Evolutionary conservation across 1,140 invertebrate genomes (phyloP), one percentile per base, ranked within the genome.

Genomic region (Popillia japonica): DNA sequence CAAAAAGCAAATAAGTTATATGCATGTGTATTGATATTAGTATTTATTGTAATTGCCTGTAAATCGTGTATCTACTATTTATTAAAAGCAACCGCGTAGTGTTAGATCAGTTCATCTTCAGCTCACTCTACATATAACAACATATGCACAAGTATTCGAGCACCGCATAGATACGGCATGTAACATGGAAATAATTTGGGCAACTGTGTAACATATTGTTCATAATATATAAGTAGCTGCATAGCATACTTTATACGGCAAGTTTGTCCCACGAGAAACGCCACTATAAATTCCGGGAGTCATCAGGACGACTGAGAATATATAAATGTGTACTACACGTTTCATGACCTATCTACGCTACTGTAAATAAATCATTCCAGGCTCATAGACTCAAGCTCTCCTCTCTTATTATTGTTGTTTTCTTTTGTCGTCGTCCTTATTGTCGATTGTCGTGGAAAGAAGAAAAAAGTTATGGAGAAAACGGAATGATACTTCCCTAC

Each of bases 321-420:
- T 22, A 23, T 10, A 74, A 74, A 74, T 74, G 72, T 74, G 72
- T 74, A 74, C 2, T 74, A 74, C 72, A 74, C 72, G 20, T 74
- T 74, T 74, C 72, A 74, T 74, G 72, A 74, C 72, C 72, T 74
- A 74, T 40, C 72, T 74, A 74, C 72, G 72, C 41, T 41, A 27
- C 34, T 41, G 40, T 74, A 74, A 74, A 74, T 74, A 74, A 41
- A 74, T 74, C 72, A 74, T 74, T 10, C 72, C 34, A 23, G 34
- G 6, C 9, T 27, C 34, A 11, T n/a, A 40, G 8, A 41, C 72
- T 8, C 10, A 74, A 74, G 72, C 14, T 41, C 3, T 74, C 34
- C 17, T 41, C 14, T 74, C 17, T 74, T 74, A 41, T 74, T 74
- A 34, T 74, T 44, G 48, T 68, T 68, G 17, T 68, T 68, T 27